These are phyloP conservation scores for Encarsia formosa DNA, from an alignment of 2,888 invertebrate genomes.

Conservation along the genomic window DNA sequence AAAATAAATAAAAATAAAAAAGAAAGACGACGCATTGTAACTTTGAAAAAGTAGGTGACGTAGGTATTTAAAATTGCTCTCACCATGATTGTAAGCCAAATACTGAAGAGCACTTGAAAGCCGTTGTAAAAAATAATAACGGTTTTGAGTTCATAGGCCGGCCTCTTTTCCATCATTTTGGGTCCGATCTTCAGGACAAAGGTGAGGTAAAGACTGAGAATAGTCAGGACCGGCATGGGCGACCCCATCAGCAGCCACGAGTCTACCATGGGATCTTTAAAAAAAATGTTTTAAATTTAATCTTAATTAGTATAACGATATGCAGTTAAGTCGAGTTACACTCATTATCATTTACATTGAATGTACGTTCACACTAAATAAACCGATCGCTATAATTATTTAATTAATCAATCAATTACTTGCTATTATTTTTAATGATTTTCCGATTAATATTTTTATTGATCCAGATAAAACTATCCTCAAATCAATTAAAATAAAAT, in stretches of 20 bases:
- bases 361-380: no score
- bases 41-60: background rate
- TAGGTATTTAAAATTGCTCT: background rate
- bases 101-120: slow-evolving; percentile 82
- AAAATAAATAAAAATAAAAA: background rate
- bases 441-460: no score
- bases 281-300: no score
- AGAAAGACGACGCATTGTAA: background rate
- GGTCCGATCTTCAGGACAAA: slow-evolving; percentile 76
- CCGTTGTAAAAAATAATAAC: slow-evolving; percentile 77
- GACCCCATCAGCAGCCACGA: slow-evolving; percentile 76
- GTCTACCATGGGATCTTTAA: slow-evolving; percentile 69
- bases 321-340: no score
- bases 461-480: no score
- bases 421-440: no score
- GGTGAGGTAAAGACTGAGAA: slow-evolving; percentile 64
- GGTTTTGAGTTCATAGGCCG: slow-evolving; percentile 69
- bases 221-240: slow-evolving; percentile 64
- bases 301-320: no score
- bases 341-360: no score
- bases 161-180: slow-evolving; percentile 69
- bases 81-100: slow-evolving; percentile 59
- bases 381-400: no score
- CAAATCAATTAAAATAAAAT: no score
- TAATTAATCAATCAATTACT: no score